These are phyloP conservation scores for Chaetodon trifascialis DNA, from an alignment of 2,113 vertebrate genomes.

Conservation along the genomic window DNA sequence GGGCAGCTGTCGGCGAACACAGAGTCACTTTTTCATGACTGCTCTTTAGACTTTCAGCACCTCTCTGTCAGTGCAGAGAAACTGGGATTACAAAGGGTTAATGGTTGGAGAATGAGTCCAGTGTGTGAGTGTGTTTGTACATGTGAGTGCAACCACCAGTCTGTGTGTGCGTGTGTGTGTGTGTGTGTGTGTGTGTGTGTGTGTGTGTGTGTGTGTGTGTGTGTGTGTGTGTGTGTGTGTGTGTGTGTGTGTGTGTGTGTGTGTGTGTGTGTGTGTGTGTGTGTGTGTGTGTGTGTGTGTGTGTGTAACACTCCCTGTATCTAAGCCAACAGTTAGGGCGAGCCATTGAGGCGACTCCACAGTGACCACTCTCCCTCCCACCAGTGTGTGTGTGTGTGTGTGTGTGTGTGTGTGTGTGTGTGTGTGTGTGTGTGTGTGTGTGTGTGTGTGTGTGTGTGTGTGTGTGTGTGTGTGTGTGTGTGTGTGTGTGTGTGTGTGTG, in stretches of 20 bases:
- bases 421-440: constrained; percentile 20
- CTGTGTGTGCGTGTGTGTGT: constrained; percentile 13
- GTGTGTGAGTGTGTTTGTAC: constrained; percentile 15
- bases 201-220: constrained; percentile 2
- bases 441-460: constrained; percentile 19
- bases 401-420: constrained; percentile 8
- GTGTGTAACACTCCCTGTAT: constrained; percentile 29
- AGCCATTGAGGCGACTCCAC: constrained; percentile 47
- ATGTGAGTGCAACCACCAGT: neutral
- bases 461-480: constrained; percentile 22
- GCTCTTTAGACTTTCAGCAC: neutral
- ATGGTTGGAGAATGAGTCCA: constrained; percentile 24
- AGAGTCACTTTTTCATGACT: neutral
- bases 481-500: constrained; percentile 8
- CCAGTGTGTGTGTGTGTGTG: constrained; percentile 16
- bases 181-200: too few relatives aligned
- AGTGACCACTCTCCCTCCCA: constrained; percentile 46
- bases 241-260: constrained; percentile 12
- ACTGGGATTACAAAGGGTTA: constrained; percentile 23
- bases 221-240: constrained; percentile 5
- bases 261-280: constrained; percentile 1
- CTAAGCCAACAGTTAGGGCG: constrained; percentile 47
- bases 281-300: neutral
- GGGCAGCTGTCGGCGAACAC: neutral
- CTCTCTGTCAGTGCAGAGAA: neutral